A percentile compares a stretch with the other conserved stretches of the same genome.
phyloP scores from a whole-genome alignment of 2,113 vertebrate species.

The Siphamia tubifer region DNA sequence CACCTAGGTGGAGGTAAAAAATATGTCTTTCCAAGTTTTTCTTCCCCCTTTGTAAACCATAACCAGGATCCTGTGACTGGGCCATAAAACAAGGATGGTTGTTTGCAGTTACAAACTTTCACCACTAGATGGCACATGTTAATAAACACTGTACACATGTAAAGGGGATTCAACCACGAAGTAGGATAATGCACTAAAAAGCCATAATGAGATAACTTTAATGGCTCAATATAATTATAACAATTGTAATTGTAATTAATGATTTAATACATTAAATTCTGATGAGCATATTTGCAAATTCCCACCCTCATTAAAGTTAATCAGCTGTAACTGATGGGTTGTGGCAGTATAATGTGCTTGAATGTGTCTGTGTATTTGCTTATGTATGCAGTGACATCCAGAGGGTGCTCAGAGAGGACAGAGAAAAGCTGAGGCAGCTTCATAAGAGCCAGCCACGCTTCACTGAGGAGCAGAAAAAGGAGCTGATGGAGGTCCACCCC shows the following conservation, averaged over 20 bases:
- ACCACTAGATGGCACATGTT: slow-evolving; percentile 37
- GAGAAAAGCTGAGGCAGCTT: slow-evolving; percentile 85
- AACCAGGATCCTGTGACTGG: too few species aligned
- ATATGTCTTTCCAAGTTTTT: too few species aligned
- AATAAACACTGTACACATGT: not conserved
- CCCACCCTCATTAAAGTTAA: not conserved
- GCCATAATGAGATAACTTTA: not conserved
- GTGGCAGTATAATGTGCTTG: not conserved
- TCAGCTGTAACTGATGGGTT: not conserved
- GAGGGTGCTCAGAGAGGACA: slow-evolving; percentile 86
- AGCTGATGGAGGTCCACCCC: slow-evolving; percentile 88
- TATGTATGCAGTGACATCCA: slow-evolving; percentile 68
- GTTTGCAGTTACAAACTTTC: not conserved
- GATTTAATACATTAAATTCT: too few species aligned
- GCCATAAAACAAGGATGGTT: not conserved
- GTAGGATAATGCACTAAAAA: too few species aligned
- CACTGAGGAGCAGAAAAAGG: slow-evolving; percentile 87
- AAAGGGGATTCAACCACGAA: not conserved
- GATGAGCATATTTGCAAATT: too few species aligned
- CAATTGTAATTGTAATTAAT: too few species aligned
- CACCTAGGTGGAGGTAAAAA: too few species aligned
- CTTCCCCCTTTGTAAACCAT: too few species aligned
- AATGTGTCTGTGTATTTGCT: slow-evolving; percentile 1
- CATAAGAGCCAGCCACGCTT: slow-evolving; percentile 89
- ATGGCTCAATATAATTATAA: not conserved